phyloP scores from a whole-genome alignment of 2,113 vertebrate genomes.

The Alces alces region DNA sequence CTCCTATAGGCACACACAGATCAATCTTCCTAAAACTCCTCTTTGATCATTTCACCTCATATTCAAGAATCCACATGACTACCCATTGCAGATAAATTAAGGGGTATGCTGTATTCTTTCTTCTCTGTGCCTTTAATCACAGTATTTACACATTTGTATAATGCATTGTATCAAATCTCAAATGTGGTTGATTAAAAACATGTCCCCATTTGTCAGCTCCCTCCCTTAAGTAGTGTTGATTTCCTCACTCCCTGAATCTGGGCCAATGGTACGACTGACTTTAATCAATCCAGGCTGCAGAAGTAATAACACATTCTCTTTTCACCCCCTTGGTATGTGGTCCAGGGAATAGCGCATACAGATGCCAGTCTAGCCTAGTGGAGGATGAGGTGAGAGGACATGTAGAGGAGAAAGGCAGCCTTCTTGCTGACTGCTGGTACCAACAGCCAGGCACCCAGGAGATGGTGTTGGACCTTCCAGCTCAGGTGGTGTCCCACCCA shows the following conservation, averaged over 20 bases:
- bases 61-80: neutral
- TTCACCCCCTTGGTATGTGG: neutral
- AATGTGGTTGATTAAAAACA: neutral
- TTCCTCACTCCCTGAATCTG: neutral
- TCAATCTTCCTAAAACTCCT: slow-evolving; percentile 5
- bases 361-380: neutral
- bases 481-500: neutral
- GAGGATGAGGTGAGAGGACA: neutral
- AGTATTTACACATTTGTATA: neutral
- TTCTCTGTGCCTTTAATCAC: neutral
- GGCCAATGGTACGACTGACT: neutral
- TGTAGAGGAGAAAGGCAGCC: neutral
- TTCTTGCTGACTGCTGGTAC: neutral
- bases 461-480: neutral
- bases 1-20: neutral
- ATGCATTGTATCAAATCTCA: neutral
- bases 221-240: neutral
- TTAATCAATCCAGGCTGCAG: neutral
- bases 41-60: neutral
- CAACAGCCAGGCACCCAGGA: neutral
- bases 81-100: neutral
- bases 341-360: neutral
- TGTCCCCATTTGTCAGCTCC: neutral
- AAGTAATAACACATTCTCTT: neutral
- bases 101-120: neutral